Base-by-base conservation (phyloP, 2,113 vertebrate genomes). In the Bujurquina vittata region DNA sequence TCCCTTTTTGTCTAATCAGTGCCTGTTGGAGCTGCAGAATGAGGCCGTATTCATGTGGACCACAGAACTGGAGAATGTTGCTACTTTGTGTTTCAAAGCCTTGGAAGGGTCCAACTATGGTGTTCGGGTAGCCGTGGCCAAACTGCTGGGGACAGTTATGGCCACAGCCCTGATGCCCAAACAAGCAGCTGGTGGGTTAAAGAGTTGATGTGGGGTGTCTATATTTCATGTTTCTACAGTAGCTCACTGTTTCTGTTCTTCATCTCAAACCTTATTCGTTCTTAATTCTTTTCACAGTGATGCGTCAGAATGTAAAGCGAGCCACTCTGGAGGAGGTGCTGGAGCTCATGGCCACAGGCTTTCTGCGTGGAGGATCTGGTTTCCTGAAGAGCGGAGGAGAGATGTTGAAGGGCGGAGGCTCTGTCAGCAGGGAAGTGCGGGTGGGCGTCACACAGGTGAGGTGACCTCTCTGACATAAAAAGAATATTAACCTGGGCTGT, bases 11-110 rank as follows among this genome's bases (percentile, higher is more conserved):
- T 1, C 80, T 3, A 4, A 37, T 33, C 79, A 99, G 99, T 99
- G 98, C 89, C 94, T 99, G 22, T 86, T 99, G 81, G 99, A 99
- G 95, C 95, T 99, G 79, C 99, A 99, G 93, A 98, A 98, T 79
- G 99, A 99, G 93, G 98, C 99, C 0, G 99, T 99, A 12, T 99
- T 99, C 89, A 99, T 99, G 98, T 99, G 99, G 98, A 99, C 98
- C 76, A 97, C 97, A 54, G 99, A 99, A 88, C 93, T 99, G 84
- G 99, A 99, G 95, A 99, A 98, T 43, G 91, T 99, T 81, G 98
- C 98, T 83, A 99, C 99, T 0, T 91, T 99, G 35, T 99, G 98
- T 92, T 99, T 97, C 85, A 99, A 99, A 93, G 97, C 98, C 78
- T 95, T 99, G 59, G 99, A 99, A 92, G 98, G 97, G 58, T 99